Evolutionary conservation across 2,113 vertebrate species (phyloP).

Genomic region (Pituophis catenifer): DNA sequence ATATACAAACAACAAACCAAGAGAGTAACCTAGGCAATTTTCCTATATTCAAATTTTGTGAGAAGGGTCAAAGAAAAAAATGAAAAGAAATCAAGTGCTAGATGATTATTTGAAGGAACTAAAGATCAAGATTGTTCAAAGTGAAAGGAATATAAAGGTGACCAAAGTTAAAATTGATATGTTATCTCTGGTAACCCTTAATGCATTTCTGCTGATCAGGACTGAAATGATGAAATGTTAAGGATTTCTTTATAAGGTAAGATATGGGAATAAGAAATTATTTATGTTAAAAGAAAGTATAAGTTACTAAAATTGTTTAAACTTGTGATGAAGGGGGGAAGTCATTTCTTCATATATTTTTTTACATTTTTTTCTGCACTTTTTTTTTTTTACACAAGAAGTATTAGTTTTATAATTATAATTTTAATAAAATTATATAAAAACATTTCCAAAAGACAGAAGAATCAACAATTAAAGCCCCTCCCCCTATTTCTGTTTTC

Average conservation of each 20-base stretch:
- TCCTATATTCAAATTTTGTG: background rate
- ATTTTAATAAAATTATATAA: background rate
- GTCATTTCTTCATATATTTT: background rate
- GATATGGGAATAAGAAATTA: background rate
- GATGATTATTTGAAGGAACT: background rate
- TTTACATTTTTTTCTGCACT: background rate
- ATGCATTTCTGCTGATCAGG: background rate
- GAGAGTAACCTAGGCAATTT: background rate
- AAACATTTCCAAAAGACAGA: background rate
- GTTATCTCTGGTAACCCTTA: background rate
- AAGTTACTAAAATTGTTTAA: background rate
- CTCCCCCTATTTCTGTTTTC: background rate
- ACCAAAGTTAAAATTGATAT: background rate
- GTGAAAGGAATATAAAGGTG: background rate
- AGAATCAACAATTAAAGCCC: background rate
- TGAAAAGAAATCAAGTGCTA: background rate
- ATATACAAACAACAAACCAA: background rate
- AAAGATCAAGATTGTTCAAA: background rate
- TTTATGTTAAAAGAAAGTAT: background rate
- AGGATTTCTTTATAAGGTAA: background rate
- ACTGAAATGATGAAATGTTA: background rate
- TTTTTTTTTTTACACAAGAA: too few relatives aligned
- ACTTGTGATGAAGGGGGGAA: background rate
- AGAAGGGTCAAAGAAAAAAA: background rate
- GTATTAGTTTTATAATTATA: background rate